Conservation (phyloP, 1,140 invertebrate genomes). For the Panagrolaimus sp. region DNA sequence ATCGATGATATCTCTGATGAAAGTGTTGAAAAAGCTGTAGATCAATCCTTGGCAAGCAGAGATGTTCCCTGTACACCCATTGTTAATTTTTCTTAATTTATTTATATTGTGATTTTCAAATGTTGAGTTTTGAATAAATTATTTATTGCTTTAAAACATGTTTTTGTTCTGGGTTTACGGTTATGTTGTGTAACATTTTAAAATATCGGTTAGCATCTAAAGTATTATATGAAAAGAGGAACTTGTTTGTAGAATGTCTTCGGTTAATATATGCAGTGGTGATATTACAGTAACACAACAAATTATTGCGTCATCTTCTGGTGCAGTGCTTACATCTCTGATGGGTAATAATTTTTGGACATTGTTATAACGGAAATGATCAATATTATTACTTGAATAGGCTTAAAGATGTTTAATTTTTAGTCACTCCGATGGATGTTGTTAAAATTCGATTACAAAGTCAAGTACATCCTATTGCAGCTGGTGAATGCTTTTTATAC, state of each 20-base stretch:
- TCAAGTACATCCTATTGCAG: slow-evolving; percentile 75
- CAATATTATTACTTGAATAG: too few species aligned
- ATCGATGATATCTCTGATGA: not conserved
- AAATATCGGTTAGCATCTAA: too few species aligned
- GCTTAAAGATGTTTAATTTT: too few species aligned
- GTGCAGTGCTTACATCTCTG: slow-evolving; percentile 47
- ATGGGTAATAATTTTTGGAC: slow-evolving; percentile 7
- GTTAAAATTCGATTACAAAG: slow-evolving; percentile 93
- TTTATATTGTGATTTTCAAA: too few species aligned
- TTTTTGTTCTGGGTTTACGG: too few species aligned
- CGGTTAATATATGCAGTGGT: slow-evolving; percentile 6
- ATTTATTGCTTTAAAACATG: too few species aligned
- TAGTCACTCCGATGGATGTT: slow-evolving; percentile 88
- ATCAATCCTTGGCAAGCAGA: not conserved
- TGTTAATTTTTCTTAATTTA: too few species aligned
- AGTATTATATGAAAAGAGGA: too few species aligned
- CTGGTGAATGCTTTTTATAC: slow-evolving; percentile 87
- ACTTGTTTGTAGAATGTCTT: not conserved
- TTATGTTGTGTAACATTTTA: too few species aligned
- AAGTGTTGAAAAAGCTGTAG: not conserved
- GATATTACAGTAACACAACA: slow-evolving; percentile 28
- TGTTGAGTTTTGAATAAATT: too few species aligned
- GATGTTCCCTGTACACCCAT: too few species aligned
- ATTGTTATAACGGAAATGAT: too few species aligned
- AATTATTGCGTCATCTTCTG: slow-evolving; percentile 38